Conservation (phyloP, 2,888 invertebrate genomes). For the Trissoscelio sp. region DNA sequence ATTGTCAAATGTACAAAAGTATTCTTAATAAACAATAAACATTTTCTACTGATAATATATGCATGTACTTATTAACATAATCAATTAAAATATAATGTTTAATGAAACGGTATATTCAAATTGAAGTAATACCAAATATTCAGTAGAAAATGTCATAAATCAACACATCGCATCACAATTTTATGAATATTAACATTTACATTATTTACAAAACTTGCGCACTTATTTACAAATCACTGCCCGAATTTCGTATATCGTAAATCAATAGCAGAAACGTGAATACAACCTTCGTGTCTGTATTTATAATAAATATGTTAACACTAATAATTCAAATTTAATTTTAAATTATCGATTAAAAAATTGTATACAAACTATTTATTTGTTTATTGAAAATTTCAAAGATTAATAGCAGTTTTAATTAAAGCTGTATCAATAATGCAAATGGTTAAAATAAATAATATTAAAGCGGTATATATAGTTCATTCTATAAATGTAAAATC, state of each 20-base stretch:
- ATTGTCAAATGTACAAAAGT: conserved; percentile 4
- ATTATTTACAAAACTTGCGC: background rate
- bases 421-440: background rate
- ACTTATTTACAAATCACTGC: background rate
- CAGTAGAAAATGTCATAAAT: conserved; percentile 2
- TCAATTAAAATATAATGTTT: background rate
- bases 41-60: conserved; percentile 1
- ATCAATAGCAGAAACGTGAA: background rate
- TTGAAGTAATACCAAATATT: background rate
- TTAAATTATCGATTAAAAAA: background rate
- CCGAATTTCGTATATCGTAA: background rate
- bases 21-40: background rate
- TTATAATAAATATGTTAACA: background rate
- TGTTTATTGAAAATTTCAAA: too few relatives aligned
- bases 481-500: background rate
- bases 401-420: too few relatives aligned
- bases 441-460: background rate
- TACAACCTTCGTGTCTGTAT: background rate
- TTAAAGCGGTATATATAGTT: background rate
- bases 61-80: background rate
- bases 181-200: background rate
- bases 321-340: background rate
- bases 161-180: background rate
- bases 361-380: background rate
- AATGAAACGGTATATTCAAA: too few relatives aligned